These are phyloP conservation scores for Acheta domesticus DNA, from an alignment of 2,888 invertebrate species.

Conservation along the genomic window DNA sequence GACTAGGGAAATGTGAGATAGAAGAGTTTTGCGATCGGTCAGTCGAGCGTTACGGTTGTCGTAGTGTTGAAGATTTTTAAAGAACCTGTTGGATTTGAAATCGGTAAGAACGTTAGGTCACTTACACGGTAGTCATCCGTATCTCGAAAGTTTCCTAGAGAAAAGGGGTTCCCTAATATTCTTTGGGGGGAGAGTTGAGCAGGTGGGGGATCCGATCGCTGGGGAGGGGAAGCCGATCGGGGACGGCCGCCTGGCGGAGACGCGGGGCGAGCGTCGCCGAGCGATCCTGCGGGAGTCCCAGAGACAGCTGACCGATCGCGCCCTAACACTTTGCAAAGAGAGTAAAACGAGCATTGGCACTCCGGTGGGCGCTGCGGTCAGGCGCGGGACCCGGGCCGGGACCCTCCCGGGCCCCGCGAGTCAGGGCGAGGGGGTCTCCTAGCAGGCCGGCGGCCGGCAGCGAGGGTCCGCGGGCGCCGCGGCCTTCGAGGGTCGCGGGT, in stretches of 20 bases:
- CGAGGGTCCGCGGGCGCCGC: not conserved
- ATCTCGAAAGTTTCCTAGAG: not conserved
- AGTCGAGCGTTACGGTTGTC: not conserved
- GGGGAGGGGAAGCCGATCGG: not conserved
- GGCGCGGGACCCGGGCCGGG: slow-evolving; percentile 2
- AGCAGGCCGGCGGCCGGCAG: not conserved
- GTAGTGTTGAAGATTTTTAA: slow-evolving; percentile 1
- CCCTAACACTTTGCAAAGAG: not conserved
- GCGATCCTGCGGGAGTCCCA: not conserved
- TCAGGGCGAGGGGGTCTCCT: not conserved
- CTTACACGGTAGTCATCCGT: not conserved
- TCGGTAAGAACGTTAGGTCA: not conserved
- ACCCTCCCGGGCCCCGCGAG: not conserved
- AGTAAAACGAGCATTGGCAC: slow-evolving; percentile 1
- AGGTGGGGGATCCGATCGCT: not conserved
- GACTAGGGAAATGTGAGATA: slow-evolving; percentile 18
- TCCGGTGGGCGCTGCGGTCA: slow-evolving; percentile 11
- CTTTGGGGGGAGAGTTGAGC: not conserved
- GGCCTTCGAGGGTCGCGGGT: not conserved
- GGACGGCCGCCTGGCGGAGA: slow-evolving; percentile 11
- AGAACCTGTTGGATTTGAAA: slow-evolving; percentile 1
- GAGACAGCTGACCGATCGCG: slow-evolving; percentile 18
- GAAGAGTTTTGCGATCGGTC: slow-evolving; percentile 18
- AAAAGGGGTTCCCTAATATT: not conserved
- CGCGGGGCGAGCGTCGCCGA: slow-evolving; percentile 1